Evolutionary conservation across 2,797 vertebrate species (phyloP).

Genomic region (Philypnodon macrostomus): DNA sequence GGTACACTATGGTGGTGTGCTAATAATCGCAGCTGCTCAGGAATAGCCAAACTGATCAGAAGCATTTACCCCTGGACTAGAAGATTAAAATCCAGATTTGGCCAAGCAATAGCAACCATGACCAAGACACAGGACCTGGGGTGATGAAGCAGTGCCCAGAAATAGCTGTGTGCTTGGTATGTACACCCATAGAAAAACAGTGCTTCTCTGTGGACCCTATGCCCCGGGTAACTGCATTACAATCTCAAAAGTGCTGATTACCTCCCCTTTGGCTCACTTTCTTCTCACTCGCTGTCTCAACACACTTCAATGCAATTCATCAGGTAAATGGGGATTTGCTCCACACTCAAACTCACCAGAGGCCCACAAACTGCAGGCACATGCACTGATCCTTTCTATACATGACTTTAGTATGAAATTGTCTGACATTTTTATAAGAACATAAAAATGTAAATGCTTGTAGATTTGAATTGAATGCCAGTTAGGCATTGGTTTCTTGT

Average conservation of each 20-base stretch:
- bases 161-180: neutral
- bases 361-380: neutral
- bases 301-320: constrained; percentile 58
- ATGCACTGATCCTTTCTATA: neutral
- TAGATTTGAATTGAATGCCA: neutral
- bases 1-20: no score
- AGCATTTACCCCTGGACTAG: no score
- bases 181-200: neutral
- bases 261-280: constrained; percentile 13
- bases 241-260: constrained; percentile 46
- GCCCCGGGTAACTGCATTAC: constrained; percentile 37
- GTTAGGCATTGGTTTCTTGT: constrained; percentile 18
- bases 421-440: neutral
- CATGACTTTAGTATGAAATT: neutral
- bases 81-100: no score
- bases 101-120: no score
- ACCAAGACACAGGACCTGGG: constrained; percentile 6
- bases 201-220: constrained; percentile 11
- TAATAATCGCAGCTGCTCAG: no score
- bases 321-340: constrained; percentile 46
- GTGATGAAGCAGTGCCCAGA: neutral
- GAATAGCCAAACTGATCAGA: no score
- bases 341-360: neutral
- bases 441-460: neutral
- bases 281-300: constrained; percentile 48